phyloP scores from a whole-genome alignment of 2,113 vertebrate genomes.

The Mustelus asterias region DNA sequence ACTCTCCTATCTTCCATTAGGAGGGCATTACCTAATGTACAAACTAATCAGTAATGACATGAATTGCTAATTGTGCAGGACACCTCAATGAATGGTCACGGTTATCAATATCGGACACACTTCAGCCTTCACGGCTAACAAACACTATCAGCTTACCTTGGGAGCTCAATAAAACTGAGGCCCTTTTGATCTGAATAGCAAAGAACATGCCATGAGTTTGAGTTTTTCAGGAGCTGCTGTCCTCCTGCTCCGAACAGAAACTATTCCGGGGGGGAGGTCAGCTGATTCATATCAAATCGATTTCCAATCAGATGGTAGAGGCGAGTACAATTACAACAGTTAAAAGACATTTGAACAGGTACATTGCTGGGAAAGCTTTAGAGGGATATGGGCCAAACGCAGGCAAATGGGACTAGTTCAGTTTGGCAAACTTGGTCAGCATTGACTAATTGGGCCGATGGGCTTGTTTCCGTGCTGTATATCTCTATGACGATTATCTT shows the following conservation, averaged over 20 bases:
- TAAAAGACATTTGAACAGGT: too few relatives aligned
- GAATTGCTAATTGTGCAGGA: not conserved
- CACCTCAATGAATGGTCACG: not conserved
- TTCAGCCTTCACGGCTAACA: not conserved
- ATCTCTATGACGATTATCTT: not conserved
- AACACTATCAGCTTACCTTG: not conserved
- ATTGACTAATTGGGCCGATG: too few relatives aligned
- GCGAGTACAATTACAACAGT: too few relatives aligned
- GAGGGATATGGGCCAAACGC: too few relatives aligned
- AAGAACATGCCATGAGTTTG: not conserved
- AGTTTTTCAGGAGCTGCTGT: not conserved
- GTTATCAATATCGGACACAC: not conserved
- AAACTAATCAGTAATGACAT: not conserved
- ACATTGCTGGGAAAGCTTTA: too few relatives aligned
- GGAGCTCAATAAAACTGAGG: not conserved
- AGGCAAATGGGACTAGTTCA: too few relatives aligned
- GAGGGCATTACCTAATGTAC: not conserved
- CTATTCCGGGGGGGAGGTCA: not conserved
- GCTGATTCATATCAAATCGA: not conserved
- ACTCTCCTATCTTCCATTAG: not conserved
- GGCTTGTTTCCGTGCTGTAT: too few relatives aligned
- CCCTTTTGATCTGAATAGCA: not conserved
- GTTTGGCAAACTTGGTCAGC: too few relatives aligned
- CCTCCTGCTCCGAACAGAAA: not conserved
- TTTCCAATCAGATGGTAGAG: too few relatives aligned